Evolutionary conservation across 2,797 vertebrate species (phyloP), one percentile per base, ranked within the genome.

Genomic region (Florisuga fusca): DNA sequence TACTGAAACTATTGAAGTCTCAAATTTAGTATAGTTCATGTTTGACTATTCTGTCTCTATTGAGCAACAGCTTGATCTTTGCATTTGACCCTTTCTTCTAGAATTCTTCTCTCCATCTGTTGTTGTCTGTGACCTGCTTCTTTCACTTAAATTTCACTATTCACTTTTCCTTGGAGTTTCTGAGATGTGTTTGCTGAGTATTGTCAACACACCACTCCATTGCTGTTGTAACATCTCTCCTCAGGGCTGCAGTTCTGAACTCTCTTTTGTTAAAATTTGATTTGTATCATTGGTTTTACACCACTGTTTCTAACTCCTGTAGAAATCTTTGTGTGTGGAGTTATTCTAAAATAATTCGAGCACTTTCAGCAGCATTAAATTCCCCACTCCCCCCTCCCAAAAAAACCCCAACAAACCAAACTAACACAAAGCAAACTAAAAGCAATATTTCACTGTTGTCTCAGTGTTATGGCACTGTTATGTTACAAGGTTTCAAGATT

Each of bases 11-110:
- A 22, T n/a, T 88, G 73, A 88, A 31, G 41, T 78, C 72, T 87
- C 63, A 45, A 15, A 48, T 54, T 69, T 36, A 36, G 9, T 68
- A 2, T 62, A 48, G 31, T 87, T 92, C 4, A 4, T 55, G 53
- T 74, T 84, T 55, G 51, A 43, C 84, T 89, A 29, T 57, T 86
- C 31, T 72, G 27, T 74, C 13, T 83, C 93, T 94, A 68, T 34
- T 59, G 63, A 72, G 58, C 15, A 82, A 34, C 34, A 76, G 29
- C 38, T 75, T 50, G 41, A 84, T 90, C 86, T 93, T 94, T 78
- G 36, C 33, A 20, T 88, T 68, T 90, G 43, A 92, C 46, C 57
- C n/a, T 81, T 34, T 68, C 41, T 41, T 69, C 34, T 31, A 79
- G 38, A 93, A 81, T 29, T 81, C n/a, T 58, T 66, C 19, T 71